Conservation (phyloP, 2,797 vertebrate species). For the Pachyuromys duprasi region DNA sequence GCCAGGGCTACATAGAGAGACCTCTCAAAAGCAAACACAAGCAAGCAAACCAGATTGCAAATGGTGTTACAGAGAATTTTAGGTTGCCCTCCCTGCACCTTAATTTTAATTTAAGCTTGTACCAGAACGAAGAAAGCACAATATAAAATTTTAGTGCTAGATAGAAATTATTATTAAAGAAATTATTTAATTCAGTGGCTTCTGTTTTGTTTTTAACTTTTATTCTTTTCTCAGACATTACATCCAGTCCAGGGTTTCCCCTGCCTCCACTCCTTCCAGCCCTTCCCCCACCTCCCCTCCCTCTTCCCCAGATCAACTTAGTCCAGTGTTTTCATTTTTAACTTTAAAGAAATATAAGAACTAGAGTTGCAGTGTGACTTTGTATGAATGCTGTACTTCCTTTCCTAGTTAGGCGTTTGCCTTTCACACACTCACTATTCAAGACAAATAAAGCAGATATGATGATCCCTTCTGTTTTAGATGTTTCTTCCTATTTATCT, state of each 20-base stretch:
- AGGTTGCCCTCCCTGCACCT: neutral
- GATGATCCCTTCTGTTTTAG: neutral
- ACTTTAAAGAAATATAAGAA: neutral
- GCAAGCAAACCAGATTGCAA: neutral
- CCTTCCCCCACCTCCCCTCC: neutral
- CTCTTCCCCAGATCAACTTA: neutral
- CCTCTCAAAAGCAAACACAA: neutral
- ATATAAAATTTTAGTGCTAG: neutral
- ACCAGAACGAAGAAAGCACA: slow-evolving; percentile 1
- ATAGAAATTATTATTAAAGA: neutral
- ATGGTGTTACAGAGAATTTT: neutral
- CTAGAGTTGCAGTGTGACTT: neutral
- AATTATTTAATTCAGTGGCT: neutral
- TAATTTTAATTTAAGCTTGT: neutral
- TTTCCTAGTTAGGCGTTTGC: slow-evolving; percentile 19
- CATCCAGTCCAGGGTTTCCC: neutral
- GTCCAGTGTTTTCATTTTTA: slow-evolving; percentile 13
- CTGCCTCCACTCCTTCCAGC: neutral
- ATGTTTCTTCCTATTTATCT: neutral
- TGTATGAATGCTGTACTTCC: neutral
- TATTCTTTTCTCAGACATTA: neutral
- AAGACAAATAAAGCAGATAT: neutral
- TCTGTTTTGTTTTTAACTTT: slow-evolving; percentile 15
- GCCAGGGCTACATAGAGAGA: neutral
- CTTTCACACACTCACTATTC: neutral